Base-by-base conservation (phyloP, 2,113 vertebrate species). In the Silurus glanis region DNA sequence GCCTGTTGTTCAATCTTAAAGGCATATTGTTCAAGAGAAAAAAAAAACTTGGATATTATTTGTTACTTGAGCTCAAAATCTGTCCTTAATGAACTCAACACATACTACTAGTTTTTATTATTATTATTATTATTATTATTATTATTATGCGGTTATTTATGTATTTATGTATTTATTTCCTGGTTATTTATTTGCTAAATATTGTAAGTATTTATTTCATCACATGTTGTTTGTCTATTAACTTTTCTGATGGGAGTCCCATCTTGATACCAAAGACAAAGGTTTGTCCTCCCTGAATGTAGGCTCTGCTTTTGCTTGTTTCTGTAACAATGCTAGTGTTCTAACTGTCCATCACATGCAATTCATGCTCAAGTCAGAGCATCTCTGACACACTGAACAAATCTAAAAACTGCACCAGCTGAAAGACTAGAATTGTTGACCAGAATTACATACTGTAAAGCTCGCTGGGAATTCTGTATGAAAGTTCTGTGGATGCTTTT, bases 221-320 rank as follows among this genome's bases (percentile, higher is more conserved):
- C 14, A 91, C 90, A 92, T 92, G 94, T 93, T 93, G 90, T 94
- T 91, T 93, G 94, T 95, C 90, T 92, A 92, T 94, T 91, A 93
- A 93, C 90, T 92, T 94, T 94, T 93, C 92, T 92, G 94, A 95
- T 95, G 94, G 94, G 94, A 91, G 92, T 94, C 94, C 95, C 94
- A 95, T 95, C 93, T 88, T 92, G 91, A 95, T 95, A 95, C 95
- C 95, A 95, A 95, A 95, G 95, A 95, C 93, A 90, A 94, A 94
- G 92, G 93, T 95, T 86, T 93, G 92, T 90, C 93, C 92, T 94
- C 94, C 94, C 93, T 95, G 94, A 95, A 95, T 95, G 94, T 95
- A 91, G 88, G 91, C 92, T 92, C 88, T 92, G 89, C 89, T 92
- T 47, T 75, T 83, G 81, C 85, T 82, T 58, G 67, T 84, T 83